Base-by-base conservation (phyloP, 2,797 vertebrate species). In the Phrynocephalus vlangalii region DNA sequence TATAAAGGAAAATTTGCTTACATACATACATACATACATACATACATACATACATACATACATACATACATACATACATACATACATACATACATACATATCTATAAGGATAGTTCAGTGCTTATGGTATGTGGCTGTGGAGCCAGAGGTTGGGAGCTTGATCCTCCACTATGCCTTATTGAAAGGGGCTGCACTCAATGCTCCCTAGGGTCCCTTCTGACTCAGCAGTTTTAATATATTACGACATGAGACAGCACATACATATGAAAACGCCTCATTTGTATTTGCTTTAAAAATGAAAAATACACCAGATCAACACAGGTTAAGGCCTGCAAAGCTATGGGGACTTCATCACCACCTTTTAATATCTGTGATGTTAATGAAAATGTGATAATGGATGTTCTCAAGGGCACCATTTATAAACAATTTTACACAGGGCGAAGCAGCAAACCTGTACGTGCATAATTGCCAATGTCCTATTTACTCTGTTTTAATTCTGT, bases 201-300 rank as follows among this genome's bases (percentile, higher is more conserved):
- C 38, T 44, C 38, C 38, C 38, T 44, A 44, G 38, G 38, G 5
- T 44, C 38, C 38, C 38, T 44, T 44, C 38, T 44, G 38, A 44
- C 38, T 44, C 38, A 44, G 38, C 38, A 44, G 38, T 44, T 44
- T 44, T 44, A 44, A 44, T 44, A 44, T 44, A 5, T 44, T 5
- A 44, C 38, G 38, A 73, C 71, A 33, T 16, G n/a, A 30, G 70
- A 30, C 10, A 33, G 91, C 80, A 68, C 6, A 82, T 8, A 9
- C 20, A 44, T 28, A 60, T 56, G 6, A 75, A 20, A 24, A 3
- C 24, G 11, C 2, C 16, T 44, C 76, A 50, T 16, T 93, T 95
- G 95, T 92, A 93, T 96, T 96, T 97, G 95, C 96, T 96, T 96
- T 96, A 97, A 95, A 97, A 97, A 97, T 94, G 97, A 97, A 97